Conservation (phyloP, 2,888 invertebrate species). For the Thysanoteuthis rhombus region DNA sequence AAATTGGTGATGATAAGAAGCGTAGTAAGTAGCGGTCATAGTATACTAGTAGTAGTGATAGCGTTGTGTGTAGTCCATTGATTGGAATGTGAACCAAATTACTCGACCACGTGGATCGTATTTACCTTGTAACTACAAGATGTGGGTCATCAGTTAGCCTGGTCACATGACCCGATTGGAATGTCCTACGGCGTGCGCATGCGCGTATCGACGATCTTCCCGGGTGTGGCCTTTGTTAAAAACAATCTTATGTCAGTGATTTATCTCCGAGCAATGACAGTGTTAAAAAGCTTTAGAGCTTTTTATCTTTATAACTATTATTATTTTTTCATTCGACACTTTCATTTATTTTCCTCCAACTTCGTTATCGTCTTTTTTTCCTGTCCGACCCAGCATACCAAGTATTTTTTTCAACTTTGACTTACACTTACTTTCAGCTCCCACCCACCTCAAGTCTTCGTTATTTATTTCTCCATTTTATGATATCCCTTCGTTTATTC, state of each 20-base stretch:
- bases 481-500: too few species aligned
- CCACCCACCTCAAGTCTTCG: not conserved
- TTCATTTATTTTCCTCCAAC: too few species aligned
- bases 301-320: too few species aligned
- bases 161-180: not conserved
- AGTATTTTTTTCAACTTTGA: too few species aligned
- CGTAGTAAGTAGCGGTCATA: not conserved
- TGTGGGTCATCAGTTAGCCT: constrained; percentile 19
- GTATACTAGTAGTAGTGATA: not conserved
- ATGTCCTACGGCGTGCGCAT: not conserved
- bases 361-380: too few species aligned
- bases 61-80: not conserved
- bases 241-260: not conserved
- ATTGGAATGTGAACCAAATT: not conserved
- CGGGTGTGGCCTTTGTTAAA: not conserved
- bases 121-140: not conserved
- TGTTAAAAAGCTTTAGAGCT: not conserved
- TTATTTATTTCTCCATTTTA: too few species aligned
- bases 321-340: too few species aligned
- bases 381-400: too few species aligned
- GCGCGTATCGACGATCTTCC: not conserved
- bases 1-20: not conserved
- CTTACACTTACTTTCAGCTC: not conserved
- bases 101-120: constrained; percentile 21
- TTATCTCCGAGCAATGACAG: not conserved